Evolutionary conservation across 2,113 vertebrate species (phyloP).

Genomic region (Oceanites oceanicus): DNA sequence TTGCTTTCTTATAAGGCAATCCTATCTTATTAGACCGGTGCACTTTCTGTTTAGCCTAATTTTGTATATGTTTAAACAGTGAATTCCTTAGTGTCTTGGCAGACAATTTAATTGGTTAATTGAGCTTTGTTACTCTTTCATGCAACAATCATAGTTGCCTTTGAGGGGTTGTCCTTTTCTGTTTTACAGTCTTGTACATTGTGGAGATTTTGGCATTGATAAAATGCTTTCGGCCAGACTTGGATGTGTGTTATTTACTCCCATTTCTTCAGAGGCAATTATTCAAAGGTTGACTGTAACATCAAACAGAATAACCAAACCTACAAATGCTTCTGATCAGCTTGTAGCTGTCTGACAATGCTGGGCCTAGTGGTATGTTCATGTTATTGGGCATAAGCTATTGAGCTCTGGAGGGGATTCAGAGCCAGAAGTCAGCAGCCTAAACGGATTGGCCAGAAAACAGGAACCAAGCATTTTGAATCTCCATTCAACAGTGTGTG

Average conservation of each 20-base stretch:
- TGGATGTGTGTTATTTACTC: not conserved
- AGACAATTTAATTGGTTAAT: constrained; percentile 24
- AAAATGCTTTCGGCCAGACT: not conserved
- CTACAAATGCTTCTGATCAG: constrained; percentile 6
- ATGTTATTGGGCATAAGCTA: not conserved
- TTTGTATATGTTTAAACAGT: not conserved
- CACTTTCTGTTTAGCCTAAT: not conserved
- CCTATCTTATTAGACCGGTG: not conserved
- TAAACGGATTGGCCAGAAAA: constrained; percentile 1
- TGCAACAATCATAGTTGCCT: not conserved
- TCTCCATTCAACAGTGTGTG: not conserved
- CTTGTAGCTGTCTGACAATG: not conserved
- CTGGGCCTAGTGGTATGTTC: not conserved
- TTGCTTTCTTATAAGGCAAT: not conserved
- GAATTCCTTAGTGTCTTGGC: not conserved
- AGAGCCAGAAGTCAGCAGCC: not conserved
- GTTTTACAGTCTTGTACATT: not conserved
- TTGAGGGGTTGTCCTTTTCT: constrained; percentile 1
- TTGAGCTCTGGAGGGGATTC: not conserved
- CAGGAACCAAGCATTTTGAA: not conserved
- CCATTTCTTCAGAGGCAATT: not conserved
- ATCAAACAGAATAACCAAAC: not conserved
- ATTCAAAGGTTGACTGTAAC: not conserved
- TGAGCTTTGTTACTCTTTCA: constrained; percentile 6
- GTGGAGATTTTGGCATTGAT: constrained; percentile 34